These are phyloP conservation scores for Bibio marci DNA, from an alignment of 2,888 invertebrate species.

Conservation along the genomic window DNA sequence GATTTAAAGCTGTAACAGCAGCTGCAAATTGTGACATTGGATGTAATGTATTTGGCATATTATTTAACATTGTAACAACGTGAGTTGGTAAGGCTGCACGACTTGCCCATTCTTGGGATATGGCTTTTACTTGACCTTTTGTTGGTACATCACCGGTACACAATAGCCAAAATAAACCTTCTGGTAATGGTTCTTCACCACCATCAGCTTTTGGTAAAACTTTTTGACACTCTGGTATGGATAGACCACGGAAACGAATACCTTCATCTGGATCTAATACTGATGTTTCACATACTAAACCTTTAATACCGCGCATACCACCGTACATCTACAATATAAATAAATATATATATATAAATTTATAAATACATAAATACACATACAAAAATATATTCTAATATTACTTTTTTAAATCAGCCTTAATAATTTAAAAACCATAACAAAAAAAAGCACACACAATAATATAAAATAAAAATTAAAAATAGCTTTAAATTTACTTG, in stretches of 20 bases:
- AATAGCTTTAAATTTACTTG: too few species aligned
- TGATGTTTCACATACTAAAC: slow-evolving; percentile 82
- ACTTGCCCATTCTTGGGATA: slow-evolving; percentile 63
- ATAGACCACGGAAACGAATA: slow-evolving; percentile 79
- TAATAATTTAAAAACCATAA: too few species aligned
- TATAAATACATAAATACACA: too few species aligned
- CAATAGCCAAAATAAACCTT: slow-evolving; percentile 87
- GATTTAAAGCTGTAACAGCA: slow-evolving; percentile 65
- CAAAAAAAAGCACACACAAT: too few species aligned
- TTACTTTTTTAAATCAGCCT: too few species aligned
- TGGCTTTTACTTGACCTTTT: slow-evolving; percentile 51
- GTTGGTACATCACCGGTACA: slow-evolving; percentile 78
- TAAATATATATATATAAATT: too few species aligned
- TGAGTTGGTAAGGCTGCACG: slow-evolving; percentile 56
- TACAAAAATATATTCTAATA: too few species aligned
- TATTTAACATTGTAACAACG: slow-evolving; percentile 65
- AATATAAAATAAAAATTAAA: too few species aligned
- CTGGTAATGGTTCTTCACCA: slow-evolving; percentile 74
- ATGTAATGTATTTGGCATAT: slow-evolving; percentile 62
- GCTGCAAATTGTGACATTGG: slow-evolving; percentile 77
- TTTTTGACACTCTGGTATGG: slow-evolving; percentile 85
- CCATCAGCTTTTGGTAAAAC: slow-evolving; percentile 59
- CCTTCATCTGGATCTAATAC: slow-evolving; percentile 87
- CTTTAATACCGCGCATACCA: slow-evolving; percentile 88
- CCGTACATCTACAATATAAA: slow-evolving; percentile 51